A percentile compares a stretch with the other conserved stretches of the same genome.
These are phyloP conservation scores for Cyclina sinensis DNA, from an alignment of 1,140 invertebrate species.

Conservation along the genomic window DNA sequence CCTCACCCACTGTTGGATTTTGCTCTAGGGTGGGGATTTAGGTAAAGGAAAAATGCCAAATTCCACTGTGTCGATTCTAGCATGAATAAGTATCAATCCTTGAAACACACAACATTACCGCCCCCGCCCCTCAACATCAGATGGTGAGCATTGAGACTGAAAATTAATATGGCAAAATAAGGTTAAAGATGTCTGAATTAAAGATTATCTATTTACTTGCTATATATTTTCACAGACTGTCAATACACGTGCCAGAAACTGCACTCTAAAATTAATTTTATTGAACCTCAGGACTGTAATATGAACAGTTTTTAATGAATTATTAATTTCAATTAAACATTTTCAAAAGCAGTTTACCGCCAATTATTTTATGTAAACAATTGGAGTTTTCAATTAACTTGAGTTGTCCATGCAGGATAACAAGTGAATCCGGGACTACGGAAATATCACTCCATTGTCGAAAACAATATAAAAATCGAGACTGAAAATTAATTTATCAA, in stretches of 20 bases:
- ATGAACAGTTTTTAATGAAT: constrained; percentile 44
- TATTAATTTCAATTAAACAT: constrained; percentile 49
- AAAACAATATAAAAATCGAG: constrained; percentile 32
- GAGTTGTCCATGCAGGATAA: background rate
- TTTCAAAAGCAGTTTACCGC: constrained; percentile 38
- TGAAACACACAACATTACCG: too few relatives aligned
- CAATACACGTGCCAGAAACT: background rate
- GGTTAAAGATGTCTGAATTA: too few relatives aligned
- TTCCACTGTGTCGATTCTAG: too few relatives aligned
- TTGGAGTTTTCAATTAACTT: constrained; percentile 22
- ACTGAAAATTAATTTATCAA: constrained; percentile 54
- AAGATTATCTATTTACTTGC: background rate
- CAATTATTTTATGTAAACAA: constrained; percentile 49
- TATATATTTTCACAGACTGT: background rate
- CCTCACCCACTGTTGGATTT: too few relatives aligned
- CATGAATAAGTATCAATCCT: too few relatives aligned
- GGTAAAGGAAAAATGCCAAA: too few relatives aligned
- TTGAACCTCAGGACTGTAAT: background rate
- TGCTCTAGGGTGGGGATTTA: too few relatives aligned
- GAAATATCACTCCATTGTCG: constrained; percentile 55
- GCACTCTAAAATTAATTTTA: background rate
- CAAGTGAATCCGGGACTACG: constrained; percentile 4
- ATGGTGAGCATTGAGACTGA: too few relatives aligned
- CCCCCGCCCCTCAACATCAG: too few relatives aligned
- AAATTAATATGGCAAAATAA: too few relatives aligned